Base-by-base conservation (phyloP, 2,888 invertebrate species). In the Eretmocerus hayati region DNA sequence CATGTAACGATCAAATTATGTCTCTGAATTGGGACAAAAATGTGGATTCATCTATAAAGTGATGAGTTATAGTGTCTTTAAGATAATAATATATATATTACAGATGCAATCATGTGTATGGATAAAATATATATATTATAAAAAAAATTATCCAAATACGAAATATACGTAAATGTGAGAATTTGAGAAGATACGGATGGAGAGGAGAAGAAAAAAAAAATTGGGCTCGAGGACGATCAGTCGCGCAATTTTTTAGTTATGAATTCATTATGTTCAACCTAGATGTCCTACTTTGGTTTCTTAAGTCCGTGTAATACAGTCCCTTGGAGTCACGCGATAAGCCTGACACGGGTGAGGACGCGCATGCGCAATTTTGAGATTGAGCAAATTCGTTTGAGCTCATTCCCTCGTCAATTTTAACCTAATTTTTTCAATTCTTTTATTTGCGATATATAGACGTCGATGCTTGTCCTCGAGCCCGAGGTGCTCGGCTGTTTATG, bases 201-300 rank as follows among this genome's bases (percentile, higher is more conserved):
- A 19, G 35, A 35, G 35, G 21, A 21, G 15, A 45, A 41, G 42
- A 30, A 38, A 58, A 41, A 59, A 63, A 66, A 67, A 67, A 69
- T 70, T 68, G 65, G 70, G 66, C 71, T 70, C 67, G 66, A 69
- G 71, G 71, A 71, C 64, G 70, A 71, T 61, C 67, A 62, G 58
- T 32, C 43, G 48, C 46, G 37, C 42, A 19, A 4, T 22, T 32
- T n/a, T n/a, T n/a, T n/a, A n/a, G n/a, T n/a, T n/a, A n/a, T n/a
- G n/a, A n/a, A n/a, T n/a, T n/a, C n/a, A n/a, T n/a, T n/a, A n/a
- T n/a, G n/a, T n/a, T n/a, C n/a, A n/a, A n/a, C n/a, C n/a, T n/a
- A n/a, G n/a, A n/a, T n/a, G n/a, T n/a, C n/a, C n/a, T n/a, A n/a
- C n/a, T n/a, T n/a, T n/a, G n/a, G n/a, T n/a, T n/a, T n/a, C n/a